phyloP scores from a whole-genome alignment of 2,888 invertebrate genomes.

The Calameuta idolon region DNA sequence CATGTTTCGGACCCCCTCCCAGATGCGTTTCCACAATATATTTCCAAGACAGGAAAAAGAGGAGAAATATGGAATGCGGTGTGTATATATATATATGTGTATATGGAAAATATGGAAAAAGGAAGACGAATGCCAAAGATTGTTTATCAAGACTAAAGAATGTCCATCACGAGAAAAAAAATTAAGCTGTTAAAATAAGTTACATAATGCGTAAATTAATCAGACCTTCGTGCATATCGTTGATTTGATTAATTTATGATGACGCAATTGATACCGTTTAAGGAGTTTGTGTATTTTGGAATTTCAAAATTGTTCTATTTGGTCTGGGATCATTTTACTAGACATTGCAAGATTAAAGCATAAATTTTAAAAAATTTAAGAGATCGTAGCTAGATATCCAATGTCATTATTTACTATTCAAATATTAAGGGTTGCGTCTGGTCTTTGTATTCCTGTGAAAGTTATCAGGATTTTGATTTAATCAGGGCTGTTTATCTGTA shows the following conservation, averaged over 20 bases:
- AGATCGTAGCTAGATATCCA: not conserved
- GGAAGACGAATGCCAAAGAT: not conserved
- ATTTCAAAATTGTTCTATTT: not conserved
- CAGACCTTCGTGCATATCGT: not conserved
- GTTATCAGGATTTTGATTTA: not conserved
- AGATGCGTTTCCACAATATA: not conserved
- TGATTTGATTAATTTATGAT: too few relatives aligned
- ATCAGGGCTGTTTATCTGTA: not conserved
- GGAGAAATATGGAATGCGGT: not conserved
- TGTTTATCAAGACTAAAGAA: not conserved
- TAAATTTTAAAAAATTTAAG: not conserved
- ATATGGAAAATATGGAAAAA: not conserved
- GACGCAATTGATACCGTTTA: not conserved
- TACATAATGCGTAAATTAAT: not conserved
- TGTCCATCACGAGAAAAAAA: not conserved
- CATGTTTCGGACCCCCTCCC: not conserved
- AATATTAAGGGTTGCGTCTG: not conserved
- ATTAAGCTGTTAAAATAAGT: not conserved
- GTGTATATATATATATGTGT: too few relatives aligned
- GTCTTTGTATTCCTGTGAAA: not conserved
- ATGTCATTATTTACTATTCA: not conserved
- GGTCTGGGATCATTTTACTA: not conserved
- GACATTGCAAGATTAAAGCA: not conserved
- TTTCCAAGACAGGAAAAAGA: not conserved
- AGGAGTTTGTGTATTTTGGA: not conserved